Percentiles rank a stretch among this genome's conserved stretches.
Evolutionary conservation across 2,888 invertebrate species (phyloP).

Genomic region (Notodonta ziczac): DNA sequence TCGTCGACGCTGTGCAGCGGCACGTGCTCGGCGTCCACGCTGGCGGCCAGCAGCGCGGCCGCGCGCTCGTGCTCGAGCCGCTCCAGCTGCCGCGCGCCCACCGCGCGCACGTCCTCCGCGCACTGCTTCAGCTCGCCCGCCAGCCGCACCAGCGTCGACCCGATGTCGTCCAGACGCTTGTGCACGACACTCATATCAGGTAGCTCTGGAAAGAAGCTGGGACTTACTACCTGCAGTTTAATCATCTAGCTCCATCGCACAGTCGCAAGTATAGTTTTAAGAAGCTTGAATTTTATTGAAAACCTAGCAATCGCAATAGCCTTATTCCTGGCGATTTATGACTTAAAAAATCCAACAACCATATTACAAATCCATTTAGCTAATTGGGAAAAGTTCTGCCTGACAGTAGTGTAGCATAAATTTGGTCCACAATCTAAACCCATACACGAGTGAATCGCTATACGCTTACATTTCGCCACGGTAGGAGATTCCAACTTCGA

Average conservation of each 20-base stretch:
- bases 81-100: conserved; percentile 87
- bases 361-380: no score
- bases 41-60: conserved; percentile 87
- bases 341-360: no score
- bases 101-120: conserved; percentile 89
- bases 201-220: conserved; percentile 40
- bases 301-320: no score
- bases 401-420: no score
- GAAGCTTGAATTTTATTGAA: no score
- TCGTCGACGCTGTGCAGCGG: conserved; percentile 57
- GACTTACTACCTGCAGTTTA: background rate
- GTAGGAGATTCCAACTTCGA: no score
- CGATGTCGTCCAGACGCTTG: conserved; percentile 89
- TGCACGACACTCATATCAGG: conserved; percentile 76
- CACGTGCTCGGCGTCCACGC: conserved; percentile 85
- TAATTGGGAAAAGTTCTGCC: no score
- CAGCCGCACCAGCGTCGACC: conserved; percentile 87
- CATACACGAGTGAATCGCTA: no score
- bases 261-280: background rate
- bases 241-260: no score
- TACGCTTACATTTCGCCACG: no score
- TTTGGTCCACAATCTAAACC: no score
- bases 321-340: no score
- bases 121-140: conserved; percentile 89
- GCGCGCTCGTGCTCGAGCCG: conserved; percentile 86